phyloP scores from a whole-genome alignment of 2,888 invertebrate species.

The Ormyrus thymus region DNA sequence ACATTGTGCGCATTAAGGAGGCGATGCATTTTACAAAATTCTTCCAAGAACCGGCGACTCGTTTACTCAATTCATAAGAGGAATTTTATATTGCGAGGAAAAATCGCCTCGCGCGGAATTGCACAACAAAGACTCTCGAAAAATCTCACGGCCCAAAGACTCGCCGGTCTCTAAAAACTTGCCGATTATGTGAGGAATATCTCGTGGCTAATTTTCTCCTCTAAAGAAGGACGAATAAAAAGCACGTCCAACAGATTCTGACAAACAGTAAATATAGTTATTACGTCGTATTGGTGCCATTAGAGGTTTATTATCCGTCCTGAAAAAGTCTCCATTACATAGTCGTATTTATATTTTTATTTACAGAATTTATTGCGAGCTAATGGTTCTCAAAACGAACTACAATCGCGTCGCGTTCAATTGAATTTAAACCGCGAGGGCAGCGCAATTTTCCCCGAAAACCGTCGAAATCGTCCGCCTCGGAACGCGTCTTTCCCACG shows the following conservation, averaged over 20 bases:
- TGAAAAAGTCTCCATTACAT: no score
- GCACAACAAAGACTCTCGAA: conserved; percentile 17
- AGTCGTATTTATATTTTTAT: no score
- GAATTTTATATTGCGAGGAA: conserved; percentile 13
- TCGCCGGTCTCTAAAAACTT: neutral
- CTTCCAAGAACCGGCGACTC: conserved; percentile 9
- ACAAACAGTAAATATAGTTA: no score
- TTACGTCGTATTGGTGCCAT: no score
- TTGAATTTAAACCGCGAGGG: no score
- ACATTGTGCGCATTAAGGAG: no score
- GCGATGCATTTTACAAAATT: neutral
- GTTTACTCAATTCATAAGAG: neutral
- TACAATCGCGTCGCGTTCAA: no score
- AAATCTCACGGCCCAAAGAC: conserved; percentile 14
- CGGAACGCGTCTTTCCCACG: no score
- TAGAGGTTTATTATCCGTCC: no score
- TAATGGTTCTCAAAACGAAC: no score
- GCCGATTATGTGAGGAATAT: neutral
- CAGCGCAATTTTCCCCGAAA: neutral
- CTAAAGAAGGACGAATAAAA: neutral
- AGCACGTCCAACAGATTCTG: no score
- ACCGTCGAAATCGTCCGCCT: neutral
- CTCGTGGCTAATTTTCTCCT: conserved; percentile 11
- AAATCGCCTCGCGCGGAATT: neutral
- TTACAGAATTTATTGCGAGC: no score